Evolutionary conservation across 1,140 invertebrate genomes (phyloP).

Genomic region (Lerema accius): DNA sequence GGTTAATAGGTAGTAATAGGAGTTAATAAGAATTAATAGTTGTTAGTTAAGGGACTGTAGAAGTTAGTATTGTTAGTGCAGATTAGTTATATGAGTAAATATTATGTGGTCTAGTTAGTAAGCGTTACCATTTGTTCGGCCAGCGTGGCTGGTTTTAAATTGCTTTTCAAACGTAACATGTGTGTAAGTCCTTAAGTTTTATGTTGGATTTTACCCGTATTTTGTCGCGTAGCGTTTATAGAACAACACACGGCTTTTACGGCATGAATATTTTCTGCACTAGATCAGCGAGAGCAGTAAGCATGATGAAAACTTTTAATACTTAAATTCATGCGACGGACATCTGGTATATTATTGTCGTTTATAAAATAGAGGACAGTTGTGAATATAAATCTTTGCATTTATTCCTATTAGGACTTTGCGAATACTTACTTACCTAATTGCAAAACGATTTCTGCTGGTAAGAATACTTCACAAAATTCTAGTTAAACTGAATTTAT

Average conservation of each 20-base stretch:
- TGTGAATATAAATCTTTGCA: no score
- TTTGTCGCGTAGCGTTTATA: slow-evolving; percentile 25
- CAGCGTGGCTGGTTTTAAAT: no score
- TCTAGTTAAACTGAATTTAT: neutral
- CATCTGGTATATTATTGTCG: no score
- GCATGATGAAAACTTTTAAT: slow-evolving; percentile 9
- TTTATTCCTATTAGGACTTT: no score
- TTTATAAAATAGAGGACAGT: no score
- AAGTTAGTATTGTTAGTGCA: no score
- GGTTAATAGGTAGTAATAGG: no score
- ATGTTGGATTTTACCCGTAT: slow-evolving; percentile 21
- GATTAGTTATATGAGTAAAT: no score
- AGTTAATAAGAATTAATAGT: no score
- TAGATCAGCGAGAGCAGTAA: slow-evolving; percentile 6
- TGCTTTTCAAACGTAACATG: neutral
- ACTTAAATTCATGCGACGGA: neutral
- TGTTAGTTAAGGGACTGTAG: no score
- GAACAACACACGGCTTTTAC: slow-evolving; percentile 24
- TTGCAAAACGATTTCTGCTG: neutral
- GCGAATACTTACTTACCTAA: neutral
- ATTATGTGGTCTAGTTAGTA: no score
- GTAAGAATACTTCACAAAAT: neutral
- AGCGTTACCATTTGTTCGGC: no score
- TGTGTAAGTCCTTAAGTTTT: slow-evolving; percentile 1
- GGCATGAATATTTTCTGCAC: slow-evolving; percentile 20